These are phyloP conservation scores for Lasioglossum oenotherae DNA, from an alignment of 2,888 invertebrate genomes.

Conservation along the genomic window DNA sequence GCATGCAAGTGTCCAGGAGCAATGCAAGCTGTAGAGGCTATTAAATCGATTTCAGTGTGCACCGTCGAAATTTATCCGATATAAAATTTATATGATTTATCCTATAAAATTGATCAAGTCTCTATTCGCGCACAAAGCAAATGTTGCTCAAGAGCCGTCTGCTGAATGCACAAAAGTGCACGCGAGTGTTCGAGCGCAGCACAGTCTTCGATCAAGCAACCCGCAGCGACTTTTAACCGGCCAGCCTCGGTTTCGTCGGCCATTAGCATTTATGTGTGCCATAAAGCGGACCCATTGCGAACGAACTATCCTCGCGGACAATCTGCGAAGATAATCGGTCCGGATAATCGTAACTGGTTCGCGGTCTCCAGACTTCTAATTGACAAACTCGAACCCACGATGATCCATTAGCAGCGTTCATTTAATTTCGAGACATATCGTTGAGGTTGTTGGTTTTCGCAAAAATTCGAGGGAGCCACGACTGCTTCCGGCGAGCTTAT, in stretches of 20 bases:
- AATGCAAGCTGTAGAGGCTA: background rate
- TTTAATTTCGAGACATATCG: background rate
- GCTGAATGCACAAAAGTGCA: background rate
- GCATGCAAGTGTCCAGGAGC: background rate
- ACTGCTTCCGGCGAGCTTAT: background rate
- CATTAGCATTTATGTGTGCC: conserved; percentile 68
- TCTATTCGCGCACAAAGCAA: background rate
- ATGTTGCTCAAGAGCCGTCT: background rate
- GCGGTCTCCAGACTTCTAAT: background rate
- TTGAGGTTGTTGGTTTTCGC: background rate
- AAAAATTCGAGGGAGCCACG: background rate
- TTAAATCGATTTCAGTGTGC: background rate
- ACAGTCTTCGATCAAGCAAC: background rate
- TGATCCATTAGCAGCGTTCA: background rate
- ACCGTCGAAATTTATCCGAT: too few relatives aligned
- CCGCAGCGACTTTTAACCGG: background rate
- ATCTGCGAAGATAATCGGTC: background rate
- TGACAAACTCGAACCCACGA: background rate
- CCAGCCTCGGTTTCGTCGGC: background rate
- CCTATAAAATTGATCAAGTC: background rate
- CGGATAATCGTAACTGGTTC: background rate
- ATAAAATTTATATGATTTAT: background rate
- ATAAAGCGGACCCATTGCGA: conserved; percentile 46
- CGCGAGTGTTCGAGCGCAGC: background rate
- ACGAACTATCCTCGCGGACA: background rate